A percentile compares a stretch with the other conserved stretches of the same genome.
Conservation (phyloP, 2,888 invertebrate genomes). For the Bruchidius siliquastri region DNA sequence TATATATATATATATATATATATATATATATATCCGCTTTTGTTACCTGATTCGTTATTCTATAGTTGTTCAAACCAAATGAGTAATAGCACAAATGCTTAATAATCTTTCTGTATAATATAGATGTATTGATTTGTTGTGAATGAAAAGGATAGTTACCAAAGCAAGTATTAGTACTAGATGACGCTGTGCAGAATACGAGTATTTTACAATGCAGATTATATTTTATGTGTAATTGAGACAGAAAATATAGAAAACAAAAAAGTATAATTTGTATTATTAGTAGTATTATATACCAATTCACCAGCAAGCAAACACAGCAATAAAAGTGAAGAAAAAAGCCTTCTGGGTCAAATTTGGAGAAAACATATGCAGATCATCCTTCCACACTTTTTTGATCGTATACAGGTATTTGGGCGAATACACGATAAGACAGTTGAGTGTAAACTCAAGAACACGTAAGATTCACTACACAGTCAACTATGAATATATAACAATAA, state of each 20-base stretch:
- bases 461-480: no score
- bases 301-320: no score
- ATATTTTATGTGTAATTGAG: neutral
- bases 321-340: no score
- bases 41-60: neutral
- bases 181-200: neutral
- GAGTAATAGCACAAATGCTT: neutral
- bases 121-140: neutral
- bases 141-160: neutral
- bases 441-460: no score
- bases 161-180: neutral
- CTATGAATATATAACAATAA: no score
- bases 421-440: no score
- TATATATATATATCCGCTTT: neutral
- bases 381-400: no score
- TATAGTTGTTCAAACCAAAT: neutral
- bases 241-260: neutral
- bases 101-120: neutral
- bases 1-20: neutral
- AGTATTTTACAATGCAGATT: neutral
- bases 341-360: no score
- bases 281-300: neutral
- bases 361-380: no score
- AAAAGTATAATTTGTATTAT: neutral
- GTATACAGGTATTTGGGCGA: no score